Conservation (phyloP, 2,113 vertebrate genomes). For the Chelonoidis abingdonii region DNA sequence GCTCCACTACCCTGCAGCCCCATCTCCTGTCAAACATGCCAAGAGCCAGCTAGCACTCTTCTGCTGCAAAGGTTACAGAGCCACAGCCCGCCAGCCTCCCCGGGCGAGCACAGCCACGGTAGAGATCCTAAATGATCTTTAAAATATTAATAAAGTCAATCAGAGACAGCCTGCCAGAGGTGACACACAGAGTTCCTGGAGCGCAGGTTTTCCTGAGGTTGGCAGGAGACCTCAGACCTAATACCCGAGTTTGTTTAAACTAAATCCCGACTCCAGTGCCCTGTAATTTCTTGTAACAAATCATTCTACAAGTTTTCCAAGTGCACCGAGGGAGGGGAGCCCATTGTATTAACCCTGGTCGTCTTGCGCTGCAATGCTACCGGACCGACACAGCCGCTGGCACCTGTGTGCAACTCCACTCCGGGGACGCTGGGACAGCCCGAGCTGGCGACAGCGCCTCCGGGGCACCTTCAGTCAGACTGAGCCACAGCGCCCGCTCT, state of each 20-base stretch:
- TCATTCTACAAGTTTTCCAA: not conserved
- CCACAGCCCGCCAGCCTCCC: not conserved
- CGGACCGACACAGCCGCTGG: not conserved
- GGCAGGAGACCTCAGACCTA: not conserved
- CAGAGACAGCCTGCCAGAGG: constrained; percentile 28
- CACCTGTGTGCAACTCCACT: not conserved
- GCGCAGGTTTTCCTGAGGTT: not conserved
- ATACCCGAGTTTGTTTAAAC: constrained; percentile 35
- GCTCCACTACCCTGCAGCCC: not conserved
- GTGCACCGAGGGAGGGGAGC: not conserved
- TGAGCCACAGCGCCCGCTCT: not conserved
- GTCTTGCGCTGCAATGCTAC: not conserved
- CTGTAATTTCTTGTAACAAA: not conserved
- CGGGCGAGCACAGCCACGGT: not conserved
- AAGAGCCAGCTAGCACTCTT: rapidly evolving
- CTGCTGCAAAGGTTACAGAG: not conserved
- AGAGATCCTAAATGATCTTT: constrained; percentile 42
- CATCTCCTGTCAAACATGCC: not conserved
- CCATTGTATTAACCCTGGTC: not conserved
- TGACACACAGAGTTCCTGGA: not conserved
- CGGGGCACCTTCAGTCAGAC: not conserved
- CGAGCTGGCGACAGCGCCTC: not conserved
- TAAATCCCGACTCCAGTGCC: not conserved
- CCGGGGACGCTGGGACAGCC: not conserved
- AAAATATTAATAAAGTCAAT: constrained; percentile 62